phyloP scores from a whole-genome alignment of 1,140 invertebrate genomes.

The Lethrus apterus region DNA sequence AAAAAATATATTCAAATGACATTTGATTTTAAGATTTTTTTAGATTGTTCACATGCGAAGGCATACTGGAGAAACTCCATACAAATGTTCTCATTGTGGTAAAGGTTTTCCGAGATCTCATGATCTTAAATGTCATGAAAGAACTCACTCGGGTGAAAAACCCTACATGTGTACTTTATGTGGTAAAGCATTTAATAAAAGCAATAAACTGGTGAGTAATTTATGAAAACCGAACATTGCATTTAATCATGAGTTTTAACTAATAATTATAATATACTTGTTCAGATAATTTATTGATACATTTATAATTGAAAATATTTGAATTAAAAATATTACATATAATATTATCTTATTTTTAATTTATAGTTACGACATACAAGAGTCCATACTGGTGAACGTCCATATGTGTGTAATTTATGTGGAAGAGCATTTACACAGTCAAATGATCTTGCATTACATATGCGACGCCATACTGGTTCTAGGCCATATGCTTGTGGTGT shows the following conservation, averaged over 20 bases:
- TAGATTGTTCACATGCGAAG: constrained; percentile 49
- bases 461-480: constrained; percentile 39
- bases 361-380: constrained; percentile 37
- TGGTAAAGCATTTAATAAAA: constrained; percentile 37
- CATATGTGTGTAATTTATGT: constrained; percentile 43
- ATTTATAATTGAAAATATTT: background rate
- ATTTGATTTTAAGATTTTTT: constrained; percentile 26
- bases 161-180: background rate
- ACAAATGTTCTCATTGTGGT: constrained; percentile 53
- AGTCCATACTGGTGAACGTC: constrained; percentile 44
- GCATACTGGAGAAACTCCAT: constrained; percentile 53
- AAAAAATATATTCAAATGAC: too few species aligned
- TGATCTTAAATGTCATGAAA: constrained; percentile 52
- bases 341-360: constrained; percentile 4
- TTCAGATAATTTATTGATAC: background rate
- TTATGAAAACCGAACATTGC: background rate
- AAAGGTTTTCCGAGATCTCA: constrained; percentile 57
- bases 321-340: constrained; percentile 9
- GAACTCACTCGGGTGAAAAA: background rate
- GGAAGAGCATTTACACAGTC: constrained; percentile 42
- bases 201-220: constrained; percentile 39
- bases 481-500: constrained; percentile 39
- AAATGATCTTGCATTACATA: constrained; percentile 42
- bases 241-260: background rate
- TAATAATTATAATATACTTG: background rate